Evolutionary conservation across 2,797 vertebrate genomes (phyloP).

Genomic region (Chiroxiphia lanceolata): DNA sequence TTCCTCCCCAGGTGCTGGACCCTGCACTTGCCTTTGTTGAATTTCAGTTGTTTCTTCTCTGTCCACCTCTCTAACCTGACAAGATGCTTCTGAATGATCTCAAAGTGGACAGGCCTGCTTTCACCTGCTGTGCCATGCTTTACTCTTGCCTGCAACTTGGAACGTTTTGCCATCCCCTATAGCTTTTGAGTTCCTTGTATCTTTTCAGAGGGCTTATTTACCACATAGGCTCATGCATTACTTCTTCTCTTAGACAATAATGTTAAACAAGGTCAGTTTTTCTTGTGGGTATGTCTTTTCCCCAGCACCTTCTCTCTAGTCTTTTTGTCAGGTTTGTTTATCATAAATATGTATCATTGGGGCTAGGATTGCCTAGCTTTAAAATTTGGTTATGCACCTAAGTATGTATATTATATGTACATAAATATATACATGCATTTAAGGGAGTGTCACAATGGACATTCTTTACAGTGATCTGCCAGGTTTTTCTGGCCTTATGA

Average conservation of each 20-base stretch:
- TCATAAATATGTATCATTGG: not conserved
- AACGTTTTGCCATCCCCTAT: not conserved
- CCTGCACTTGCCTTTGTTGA: not conserved
- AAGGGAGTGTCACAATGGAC: not conserved
- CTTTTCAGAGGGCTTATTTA: not conserved
- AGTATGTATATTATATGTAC: not conserved
- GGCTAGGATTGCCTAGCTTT: not conserved
- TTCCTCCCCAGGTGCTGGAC: not conserved
- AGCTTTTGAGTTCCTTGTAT: not conserved
- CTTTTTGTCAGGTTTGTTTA: not conserved
- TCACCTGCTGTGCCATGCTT: not conserved
- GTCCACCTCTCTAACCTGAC: not conserved
- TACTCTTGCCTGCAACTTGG: not conserved
- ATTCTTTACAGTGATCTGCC: not conserved
- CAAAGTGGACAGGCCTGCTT: not conserved
- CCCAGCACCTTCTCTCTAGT: not conserved
- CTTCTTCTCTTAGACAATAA: not conserved
- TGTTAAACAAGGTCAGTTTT: not conserved
- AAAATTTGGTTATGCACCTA: not conserved
- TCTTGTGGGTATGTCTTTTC: not conserved
- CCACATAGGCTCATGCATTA: not conserved
- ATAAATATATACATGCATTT: not conserved
- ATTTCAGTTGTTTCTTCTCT: not conserved
- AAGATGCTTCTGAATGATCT: not conserved
- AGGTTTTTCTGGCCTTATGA: not conserved